Evolutionary conservation across 2,888 invertebrate species (phyloP).

Genomic region (Luperina nickerlii): DNA sequence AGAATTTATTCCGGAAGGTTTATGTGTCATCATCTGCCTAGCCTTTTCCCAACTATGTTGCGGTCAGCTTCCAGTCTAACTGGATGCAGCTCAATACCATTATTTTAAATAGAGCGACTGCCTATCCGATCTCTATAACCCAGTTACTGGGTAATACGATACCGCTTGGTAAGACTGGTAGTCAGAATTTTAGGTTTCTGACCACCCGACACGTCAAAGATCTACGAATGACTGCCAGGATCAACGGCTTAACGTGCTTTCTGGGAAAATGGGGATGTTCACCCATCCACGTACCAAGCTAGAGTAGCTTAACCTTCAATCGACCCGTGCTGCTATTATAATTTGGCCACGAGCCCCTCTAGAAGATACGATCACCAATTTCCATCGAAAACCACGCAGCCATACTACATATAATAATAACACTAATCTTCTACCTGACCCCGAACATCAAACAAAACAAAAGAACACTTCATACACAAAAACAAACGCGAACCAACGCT

Average conservation of each 20-base stretch:
- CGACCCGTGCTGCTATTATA: background rate
- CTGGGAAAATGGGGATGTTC: no score
- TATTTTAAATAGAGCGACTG: no score
- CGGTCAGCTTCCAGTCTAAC: background rate
- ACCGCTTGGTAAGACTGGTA: background rate
- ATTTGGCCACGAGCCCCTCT: no score
- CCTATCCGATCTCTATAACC: no score
- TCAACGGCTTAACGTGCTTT: no score
- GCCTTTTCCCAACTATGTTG: no score
- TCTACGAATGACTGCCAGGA: no score
- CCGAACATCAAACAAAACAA: slow-evolving; percentile 53
- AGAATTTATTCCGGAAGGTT: no score
- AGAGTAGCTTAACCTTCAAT: background rate
- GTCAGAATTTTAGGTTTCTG: background rate
- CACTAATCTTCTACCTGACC: slow-evolving; percentile 29
- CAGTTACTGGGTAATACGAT: background rate
- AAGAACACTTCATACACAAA: slow-evolving; percentile 40
- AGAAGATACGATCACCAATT: background rate
- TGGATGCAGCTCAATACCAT: background rate
- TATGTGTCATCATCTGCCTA: no score
- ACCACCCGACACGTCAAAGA: no score
- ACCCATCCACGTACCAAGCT: background rate
- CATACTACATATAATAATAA: slow-evolving; percentile 32
- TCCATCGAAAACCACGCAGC: background rate
- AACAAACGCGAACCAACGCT: slow-evolving; percentile 32